Conservation (phyloP, 2,113 vertebrate species). For the Salminus brasiliensis region DNA sequence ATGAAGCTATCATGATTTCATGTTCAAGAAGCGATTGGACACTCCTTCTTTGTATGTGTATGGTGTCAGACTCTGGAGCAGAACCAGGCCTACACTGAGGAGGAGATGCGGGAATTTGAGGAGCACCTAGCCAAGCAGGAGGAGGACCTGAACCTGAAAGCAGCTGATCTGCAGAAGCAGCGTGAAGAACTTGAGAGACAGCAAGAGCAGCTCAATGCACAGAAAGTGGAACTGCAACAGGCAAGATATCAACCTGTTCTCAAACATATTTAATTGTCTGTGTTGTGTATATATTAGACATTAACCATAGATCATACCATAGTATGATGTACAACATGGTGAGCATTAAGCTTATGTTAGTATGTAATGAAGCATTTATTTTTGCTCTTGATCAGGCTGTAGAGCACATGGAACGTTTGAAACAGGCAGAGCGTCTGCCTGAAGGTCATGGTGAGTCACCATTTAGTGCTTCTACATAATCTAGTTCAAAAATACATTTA, state of each 20-base stretch:
- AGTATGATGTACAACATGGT: background rate
- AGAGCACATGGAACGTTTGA: conserved; percentile 92
- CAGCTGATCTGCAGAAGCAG: conserved; percentile 87
- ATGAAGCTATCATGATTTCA: too few relatives aligned
- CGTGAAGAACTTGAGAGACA: conserved; percentile 89
- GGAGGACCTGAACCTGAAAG: conserved; percentile 83
- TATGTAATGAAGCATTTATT: background rate
- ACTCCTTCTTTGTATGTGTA: background rate
- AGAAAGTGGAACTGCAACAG: conserved; percentile 91
- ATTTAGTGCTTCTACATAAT: background rate
- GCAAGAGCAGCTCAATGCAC: conserved; percentile 89
- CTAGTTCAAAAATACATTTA: too few relatives aligned
- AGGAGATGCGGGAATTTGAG: conserved; percentile 93
- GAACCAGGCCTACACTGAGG: conserved; percentile 90
- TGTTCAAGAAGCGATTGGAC: background rate
- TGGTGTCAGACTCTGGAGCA: conserved; percentile 88
- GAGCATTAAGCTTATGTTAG: background rate
- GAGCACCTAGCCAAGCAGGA: conserved; percentile 87
- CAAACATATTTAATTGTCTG: background rate
- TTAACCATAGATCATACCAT: too few relatives aligned
- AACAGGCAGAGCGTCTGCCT: conserved; percentile 78
- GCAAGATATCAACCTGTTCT: conserved; percentile 62
- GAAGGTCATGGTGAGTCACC: conserved; percentile 72
- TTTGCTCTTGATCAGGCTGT: conserved; percentile 76
- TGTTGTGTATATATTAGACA: background rate